Evolutionary conservation across 2,113 vertebrate species (phyloP), one percentile per base, ranked within the genome.

Genomic region (Pungitius pungitius): DNA sequence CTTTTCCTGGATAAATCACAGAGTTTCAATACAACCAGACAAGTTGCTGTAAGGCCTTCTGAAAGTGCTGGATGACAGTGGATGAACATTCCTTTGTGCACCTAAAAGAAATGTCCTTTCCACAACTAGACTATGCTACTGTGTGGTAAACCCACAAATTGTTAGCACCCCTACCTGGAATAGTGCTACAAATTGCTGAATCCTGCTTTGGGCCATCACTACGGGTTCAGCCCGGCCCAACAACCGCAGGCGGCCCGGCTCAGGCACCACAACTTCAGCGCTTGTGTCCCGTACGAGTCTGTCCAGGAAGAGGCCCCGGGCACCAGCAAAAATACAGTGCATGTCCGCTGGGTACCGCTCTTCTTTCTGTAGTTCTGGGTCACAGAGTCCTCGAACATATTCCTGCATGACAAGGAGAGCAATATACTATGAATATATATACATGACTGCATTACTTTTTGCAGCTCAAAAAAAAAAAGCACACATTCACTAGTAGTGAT

Each of bases 271-370:
- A 8, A 99, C 95, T 62, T 98, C 96, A 0, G 98, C 97, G 61
- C 95, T 98, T 0, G 97, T 99, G 83, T 98, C 96, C 74, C 94
- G 94, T 73, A 97, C 93, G 33, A 99, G 93, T 18, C 95, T 92
- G 85, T 96, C 95, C 70, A 99, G 89, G 87, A 99, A 99, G 26
- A 97, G 93, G 45, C 92, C 95, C 37, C 93, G 92, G 0, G 96
- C 96, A 0, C 97, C 96, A 9, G 92, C 96, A 14, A 99, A 99
- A 88, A 99, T 97, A 75, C 98, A 98, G 85, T 99, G 97, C 96
- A 99, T 97, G 86, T 97, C 97, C 84, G 94, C 96, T 0, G 98
- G 98, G 81, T 99, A 99, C 5, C 78, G 65, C 77, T 99, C 96
- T 51, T 92, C 95, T 85, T 96, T 91, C 86, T 95, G 95, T 43